Evolutionary conservation across 1,140 invertebrate genomes (phyloP), one percentile per base, ranked within the genome.

Genomic region (Caligus rogercresseyi): DNA sequence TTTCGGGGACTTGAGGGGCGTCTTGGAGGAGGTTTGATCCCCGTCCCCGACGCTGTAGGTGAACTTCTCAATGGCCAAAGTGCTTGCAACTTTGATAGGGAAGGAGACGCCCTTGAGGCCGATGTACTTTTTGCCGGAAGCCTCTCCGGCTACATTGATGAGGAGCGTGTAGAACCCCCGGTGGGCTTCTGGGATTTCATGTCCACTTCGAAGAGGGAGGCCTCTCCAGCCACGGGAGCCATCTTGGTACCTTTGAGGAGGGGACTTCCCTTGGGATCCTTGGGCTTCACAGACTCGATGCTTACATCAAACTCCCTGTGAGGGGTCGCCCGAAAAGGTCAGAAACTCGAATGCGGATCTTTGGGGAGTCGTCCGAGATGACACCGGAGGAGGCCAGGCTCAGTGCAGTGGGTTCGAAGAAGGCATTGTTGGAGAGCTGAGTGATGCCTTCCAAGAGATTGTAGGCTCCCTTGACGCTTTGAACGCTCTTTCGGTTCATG

Each of bases 401-500:
- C 24, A 95, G 81, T 68, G 84, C 85, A 52, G 89, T 79, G 21
- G 87, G 88, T 51, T 78, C 71, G 65, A 80, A 77, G 68, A 74
- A 81, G 76, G 79, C 68, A 51, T 84, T 84, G 1, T 73, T 76
- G 15, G 83, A 79, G 13, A 89, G 75, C 24, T 78, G 76, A 65
- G 79, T 78, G n/a, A 92, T 74, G 0, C 85, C 84, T 64, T 89
- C 84, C 1, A 93, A 72, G 19, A 96, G 76, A 61, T 83, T 78
- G 51, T 82, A 81, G 13, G 83, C 85, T 25, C 88, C 88, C 71
- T 87, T 87, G 0, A 84, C 75, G 21, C 85, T 82, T 71, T 88
- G 88, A 1, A 95, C 89, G 56, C 87, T 89, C 68, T 84, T 82
- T 25, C 92, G 79, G n/a, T 84, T 88, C 43, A 94, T 73, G 67